These are phyloP conservation scores for Sebastes itinus DNA, from an alignment of 2,797 vertebrate species.

Conservation along the genomic window DNA sequence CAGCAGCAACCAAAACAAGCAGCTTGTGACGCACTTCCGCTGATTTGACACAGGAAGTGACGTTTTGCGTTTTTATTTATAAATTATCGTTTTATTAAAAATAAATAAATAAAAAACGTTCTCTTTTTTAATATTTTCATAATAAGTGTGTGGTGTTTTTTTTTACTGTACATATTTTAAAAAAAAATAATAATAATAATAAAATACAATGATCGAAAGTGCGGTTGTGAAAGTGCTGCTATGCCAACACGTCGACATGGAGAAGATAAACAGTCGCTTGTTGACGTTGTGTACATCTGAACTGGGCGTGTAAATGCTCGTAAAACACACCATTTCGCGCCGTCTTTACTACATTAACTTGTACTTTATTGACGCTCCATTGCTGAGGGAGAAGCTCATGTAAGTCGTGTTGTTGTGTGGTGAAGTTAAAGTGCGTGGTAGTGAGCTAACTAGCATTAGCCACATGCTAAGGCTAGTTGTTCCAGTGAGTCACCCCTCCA, in stretches of 20 bases:
- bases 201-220: slow-evolving; percentile 48
- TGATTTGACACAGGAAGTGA: slow-evolving; percentile 52
- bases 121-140: no score
- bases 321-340: neutral
- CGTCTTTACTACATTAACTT: no score
- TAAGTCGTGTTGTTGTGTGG: slow-evolving; percentile 38
- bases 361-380: neutral
- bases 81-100: neutral
- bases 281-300: slow-evolving; percentile 34
- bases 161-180: neutral
- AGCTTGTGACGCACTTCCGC: neutral
- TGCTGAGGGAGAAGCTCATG: slow-evolving; percentile 46
- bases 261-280: slow-evolving; percentile 77
- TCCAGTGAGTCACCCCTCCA: neutral
- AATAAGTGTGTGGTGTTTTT: rapidly evolving
- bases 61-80: rapidly evolving
- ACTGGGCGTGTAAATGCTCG: slow-evolving; percentile 7
- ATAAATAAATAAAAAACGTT: no score
- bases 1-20: slow-evolving; percentile 42
- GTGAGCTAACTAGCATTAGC: slow-evolving; percentile 55
- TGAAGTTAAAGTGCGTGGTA: slow-evolving; percentile 40
- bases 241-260: slow-evolving; percentile 78
- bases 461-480: slow-evolving; percentile 34
- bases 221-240: slow-evolving; percentile 4
- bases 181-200: no score